phyloP scores from a whole-genome alignment of 2,797 vertebrate species.

The Rhabdomys pumilio region DNA sequence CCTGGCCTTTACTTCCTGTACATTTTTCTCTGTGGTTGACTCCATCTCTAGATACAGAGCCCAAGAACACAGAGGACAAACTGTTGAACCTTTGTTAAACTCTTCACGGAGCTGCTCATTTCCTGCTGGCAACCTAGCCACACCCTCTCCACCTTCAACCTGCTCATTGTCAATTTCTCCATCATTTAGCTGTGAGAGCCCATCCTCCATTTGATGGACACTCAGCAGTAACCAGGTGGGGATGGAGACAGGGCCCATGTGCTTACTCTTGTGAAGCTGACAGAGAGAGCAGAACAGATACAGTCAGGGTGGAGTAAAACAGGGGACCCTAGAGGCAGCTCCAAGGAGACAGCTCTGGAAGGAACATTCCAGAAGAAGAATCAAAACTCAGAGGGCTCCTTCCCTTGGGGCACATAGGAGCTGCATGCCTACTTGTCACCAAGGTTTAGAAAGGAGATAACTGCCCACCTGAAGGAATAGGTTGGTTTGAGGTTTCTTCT shows the following conservation, averaged over 20 bases:
- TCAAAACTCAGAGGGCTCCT: not conserved
- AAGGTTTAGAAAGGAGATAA: not conserved
- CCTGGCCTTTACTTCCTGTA: not conserved
- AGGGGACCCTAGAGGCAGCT: not conserved
- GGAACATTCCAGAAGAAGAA: conserved; percentile 35
- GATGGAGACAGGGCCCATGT: not conserved
- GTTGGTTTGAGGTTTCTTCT: not conserved
- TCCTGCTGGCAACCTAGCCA: not conserved
- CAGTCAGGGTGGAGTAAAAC: not conserved
- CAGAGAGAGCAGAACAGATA: not conserved
- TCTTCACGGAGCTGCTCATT: not conserved
- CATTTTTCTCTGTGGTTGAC: not conserved
- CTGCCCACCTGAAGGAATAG: not conserved
- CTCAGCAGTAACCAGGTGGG: not conserved
- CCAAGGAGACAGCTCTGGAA: not conserved
- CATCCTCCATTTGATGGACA: not conserved
- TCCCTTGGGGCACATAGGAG: not conserved
- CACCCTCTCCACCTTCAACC: not conserved
- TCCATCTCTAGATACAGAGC: not conserved
- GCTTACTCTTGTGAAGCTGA: not conserved
- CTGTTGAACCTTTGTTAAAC: no score
- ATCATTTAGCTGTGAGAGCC: not conserved
- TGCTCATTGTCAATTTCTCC: not conserved
- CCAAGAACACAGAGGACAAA: not conserved
- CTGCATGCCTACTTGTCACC: not conserved